phyloP scores from a whole-genome alignment of 64 coral and sea anemone species.

The Catalaphyllia jardinei region DNA sequence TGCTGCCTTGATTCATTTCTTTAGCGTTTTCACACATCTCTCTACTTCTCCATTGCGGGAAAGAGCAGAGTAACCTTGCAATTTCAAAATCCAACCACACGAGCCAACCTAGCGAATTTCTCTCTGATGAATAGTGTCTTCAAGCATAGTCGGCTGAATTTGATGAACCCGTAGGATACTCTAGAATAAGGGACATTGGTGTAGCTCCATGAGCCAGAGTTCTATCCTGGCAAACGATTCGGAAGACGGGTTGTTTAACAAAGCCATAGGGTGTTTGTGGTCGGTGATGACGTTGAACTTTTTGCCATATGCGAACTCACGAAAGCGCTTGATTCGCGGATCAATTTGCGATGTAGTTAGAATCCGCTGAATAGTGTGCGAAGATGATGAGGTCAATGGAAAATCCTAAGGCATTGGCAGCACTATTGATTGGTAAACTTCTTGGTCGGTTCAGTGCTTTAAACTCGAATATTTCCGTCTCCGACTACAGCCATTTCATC shows the following conservation, averaged over 20 bases:
- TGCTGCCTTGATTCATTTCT: too few species aligned
- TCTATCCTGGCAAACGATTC: constrained; percentile 5
- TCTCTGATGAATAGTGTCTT: too few species aligned
- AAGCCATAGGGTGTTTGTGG: neutral
- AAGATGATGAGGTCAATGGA: neutral
- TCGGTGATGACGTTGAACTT: neutral
- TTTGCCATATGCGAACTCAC: neutral
- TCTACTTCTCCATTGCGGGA: too few species aligned
- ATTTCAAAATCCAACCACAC: too few species aligned
- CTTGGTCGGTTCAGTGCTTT: constrained; percentile 1
- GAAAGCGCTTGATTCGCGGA: neutral
- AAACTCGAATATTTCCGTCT: constrained; percentile 16
- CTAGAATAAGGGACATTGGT: too few species aligned
- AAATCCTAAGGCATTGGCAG: constrained; percentile 2
- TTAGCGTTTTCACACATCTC: too few species aligned
- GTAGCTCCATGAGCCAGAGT: too few species aligned
- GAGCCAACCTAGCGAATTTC: too few species aligned
- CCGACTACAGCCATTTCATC: constrained; percentile 17
- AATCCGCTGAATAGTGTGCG: neutral
- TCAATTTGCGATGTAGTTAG: neutral
- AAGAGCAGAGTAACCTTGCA: too few species aligned
- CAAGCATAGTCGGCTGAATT: constrained; percentile 5
- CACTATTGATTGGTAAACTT: neutral
- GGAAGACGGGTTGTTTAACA: neutral
- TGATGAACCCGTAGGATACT: too few species aligned